Evolutionary conservation across 2,113 vertebrate genomes (phyloP).

Genomic region (Nyctereutes procyonoides): DNA sequence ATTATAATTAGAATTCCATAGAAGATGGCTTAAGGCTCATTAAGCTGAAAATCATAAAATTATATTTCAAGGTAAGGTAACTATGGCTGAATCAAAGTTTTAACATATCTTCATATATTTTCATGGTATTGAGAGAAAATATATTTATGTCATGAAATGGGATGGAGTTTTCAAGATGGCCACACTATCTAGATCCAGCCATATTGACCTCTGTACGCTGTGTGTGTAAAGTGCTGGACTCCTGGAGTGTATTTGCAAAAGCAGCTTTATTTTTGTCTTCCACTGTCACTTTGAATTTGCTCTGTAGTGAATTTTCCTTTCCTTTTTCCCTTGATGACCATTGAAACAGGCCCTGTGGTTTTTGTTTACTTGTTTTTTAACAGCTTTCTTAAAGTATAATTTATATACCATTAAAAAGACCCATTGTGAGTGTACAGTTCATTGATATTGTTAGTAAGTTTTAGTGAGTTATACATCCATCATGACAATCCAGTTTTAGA

Average conservation of each 20-base stretch:
- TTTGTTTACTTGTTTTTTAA: background rate
- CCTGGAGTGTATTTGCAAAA: background rate
- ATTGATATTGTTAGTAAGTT: background rate
- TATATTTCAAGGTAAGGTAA: constrained; percentile 7
- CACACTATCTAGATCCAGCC: background rate
- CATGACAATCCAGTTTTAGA: background rate
- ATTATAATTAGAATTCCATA: background rate
- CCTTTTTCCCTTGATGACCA: background rate
- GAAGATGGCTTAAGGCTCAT: background rate
- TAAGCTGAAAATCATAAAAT: constrained; percentile 42
- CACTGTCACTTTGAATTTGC: background rate
- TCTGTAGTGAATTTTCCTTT: background rate
- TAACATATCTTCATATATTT: background rate
- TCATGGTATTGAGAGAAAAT: constrained; percentile 1
- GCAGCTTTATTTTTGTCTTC: background rate
- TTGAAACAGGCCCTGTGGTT: background rate
- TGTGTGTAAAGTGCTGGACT: background rate
- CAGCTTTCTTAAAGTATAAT: background rate
- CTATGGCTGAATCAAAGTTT: constrained; percentile 7
- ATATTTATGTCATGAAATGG: background rate
- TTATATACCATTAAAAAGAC: background rate
- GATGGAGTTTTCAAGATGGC: background rate
- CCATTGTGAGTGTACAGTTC: background rate
- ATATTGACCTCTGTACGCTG: background rate
- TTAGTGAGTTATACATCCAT: background rate